phyloP scores from a whole-genome alignment of 1,140 invertebrate genomes.

The Ptiloglossa arizonensis region DNA sequence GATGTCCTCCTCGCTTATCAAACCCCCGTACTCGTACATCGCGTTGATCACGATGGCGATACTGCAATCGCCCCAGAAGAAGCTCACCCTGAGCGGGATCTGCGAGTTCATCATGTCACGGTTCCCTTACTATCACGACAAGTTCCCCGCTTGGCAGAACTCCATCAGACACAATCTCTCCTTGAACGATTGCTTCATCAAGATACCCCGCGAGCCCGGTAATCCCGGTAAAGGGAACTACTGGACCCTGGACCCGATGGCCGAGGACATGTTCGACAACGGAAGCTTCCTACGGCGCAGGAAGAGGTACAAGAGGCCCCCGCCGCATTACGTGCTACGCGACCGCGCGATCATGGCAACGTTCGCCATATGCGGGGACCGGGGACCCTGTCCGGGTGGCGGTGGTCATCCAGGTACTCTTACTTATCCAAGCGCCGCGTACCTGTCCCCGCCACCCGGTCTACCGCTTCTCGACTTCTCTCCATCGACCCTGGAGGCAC shows the following conservation, averaged over 20 bases:
- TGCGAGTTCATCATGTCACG: conserved; percentile 99
- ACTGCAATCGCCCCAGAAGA: conserved; percentile 97
- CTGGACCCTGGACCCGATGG: conserved; percentile 98
- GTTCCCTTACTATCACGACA: conserved; percentile 97
- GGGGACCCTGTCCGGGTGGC: conserved; percentile 69
- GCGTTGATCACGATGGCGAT: conserved; percentile 99
- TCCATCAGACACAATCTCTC: conserved; percentile 98
- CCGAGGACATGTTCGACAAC: conserved; percentile 99
- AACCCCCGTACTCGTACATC: conserved; percentile 99
- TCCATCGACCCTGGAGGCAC: conserved; percentile 79
- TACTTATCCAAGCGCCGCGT: conserved; percentile 70
- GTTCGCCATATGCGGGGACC: conserved; percentile 78
- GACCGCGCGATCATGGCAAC: conserved; percentile 81
- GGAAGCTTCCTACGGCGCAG: conserved; percentile 96
- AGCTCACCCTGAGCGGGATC: conserved; percentile 97
- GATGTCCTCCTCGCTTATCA: conserved; percentile 85
- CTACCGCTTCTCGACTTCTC: conserved; percentile 81
- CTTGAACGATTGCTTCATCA: conserved; percentile 99
- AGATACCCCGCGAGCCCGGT: conserved; percentile 98
- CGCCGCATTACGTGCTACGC: conserved; percentile 83
- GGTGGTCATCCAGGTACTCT: conserved; percentile 70
- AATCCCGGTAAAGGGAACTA: conserved; percentile 99
- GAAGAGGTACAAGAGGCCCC: conserved; percentile 96
- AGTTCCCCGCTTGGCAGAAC: conserved; percentile 98
- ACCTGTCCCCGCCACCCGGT: conserved; percentile 78